Percentiles rank a stretch among this genome's conserved stretches.
These are phyloP conservation scores for Muschampia plurimacula DNA, from an alignment of 2,888 invertebrate genomes.

Conservation along the genomic window DNA sequence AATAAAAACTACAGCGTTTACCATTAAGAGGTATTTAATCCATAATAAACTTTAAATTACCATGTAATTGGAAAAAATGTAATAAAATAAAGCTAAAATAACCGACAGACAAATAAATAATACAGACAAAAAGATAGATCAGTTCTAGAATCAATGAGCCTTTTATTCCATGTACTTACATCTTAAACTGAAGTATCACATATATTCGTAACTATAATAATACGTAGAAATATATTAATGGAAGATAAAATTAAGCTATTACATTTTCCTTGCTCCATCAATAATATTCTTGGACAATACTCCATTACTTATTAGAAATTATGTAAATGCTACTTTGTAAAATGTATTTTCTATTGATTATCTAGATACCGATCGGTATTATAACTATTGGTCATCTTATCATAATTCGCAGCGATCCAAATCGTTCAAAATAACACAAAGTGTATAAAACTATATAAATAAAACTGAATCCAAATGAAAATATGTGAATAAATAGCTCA, in stretches of 20 bases:
- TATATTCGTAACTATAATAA: constrained; percentile 66
- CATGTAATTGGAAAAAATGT: neutral
- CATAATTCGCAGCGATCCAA: too few species aligned
- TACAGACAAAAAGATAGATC: constrained; percentile 10
- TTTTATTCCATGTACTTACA: constrained; percentile 76
- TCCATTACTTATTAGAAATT: constrained; percentile 5
- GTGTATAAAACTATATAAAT: neutral
- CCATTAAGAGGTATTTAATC: constrained; percentile 5
- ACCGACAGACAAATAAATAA: constrained; percentile 1
- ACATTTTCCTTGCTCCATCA: neutral
- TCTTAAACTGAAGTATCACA: constrained; percentile 79
- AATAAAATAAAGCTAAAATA: neutral
- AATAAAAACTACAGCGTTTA: neutral
- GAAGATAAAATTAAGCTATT: constrained; percentile 31
- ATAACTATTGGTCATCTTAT: too few species aligned
- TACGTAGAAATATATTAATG: constrained; percentile 42
- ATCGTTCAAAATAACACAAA: too few species aligned
- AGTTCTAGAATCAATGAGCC: constrained; percentile 57
- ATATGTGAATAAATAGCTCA: neutral
- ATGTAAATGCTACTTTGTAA: constrained; percentile 42
- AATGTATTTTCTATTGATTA: neutral
- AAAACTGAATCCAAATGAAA: neutral
- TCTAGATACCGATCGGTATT: too few species aligned
- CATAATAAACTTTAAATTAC: neutral
- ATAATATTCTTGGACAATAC: neutral